Evolutionary conservation across 1,140 invertebrate species (phyloP).

Genomic region (Phortica variegata): DNA sequence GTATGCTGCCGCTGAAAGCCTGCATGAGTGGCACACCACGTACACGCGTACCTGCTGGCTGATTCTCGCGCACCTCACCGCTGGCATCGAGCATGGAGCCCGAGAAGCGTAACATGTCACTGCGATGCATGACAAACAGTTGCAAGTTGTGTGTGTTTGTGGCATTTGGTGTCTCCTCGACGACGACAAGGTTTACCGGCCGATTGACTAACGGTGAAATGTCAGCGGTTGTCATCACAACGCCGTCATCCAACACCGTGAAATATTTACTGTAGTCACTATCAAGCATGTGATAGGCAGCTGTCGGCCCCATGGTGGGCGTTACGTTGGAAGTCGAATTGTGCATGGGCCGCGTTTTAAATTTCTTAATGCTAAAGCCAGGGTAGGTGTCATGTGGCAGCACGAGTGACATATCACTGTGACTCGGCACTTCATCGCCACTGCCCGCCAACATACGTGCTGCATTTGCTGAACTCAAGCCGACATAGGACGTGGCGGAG

Average conservation of each 20-base stretch:
- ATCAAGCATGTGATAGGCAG: constrained; percentile 61
- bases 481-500: constrained; percentile 21
- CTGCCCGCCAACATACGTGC: constrained; percentile 47
- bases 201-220: constrained; percentile 76
- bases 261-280: constrained; percentile 80
- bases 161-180: constrained; percentile 76
- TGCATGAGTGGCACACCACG: constrained; percentile 67
- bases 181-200: constrained; percentile 75
- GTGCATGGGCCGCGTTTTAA: constrained; percentile 57
- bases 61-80: constrained; percentile 76
- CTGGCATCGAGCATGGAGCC: constrained; percentile 61
- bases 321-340: constrained; percentile 7
- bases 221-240: constrained; percentile 87
- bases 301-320: neutral
- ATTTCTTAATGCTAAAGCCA: constrained; percentile 79
- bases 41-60: constrained; percentile 68
- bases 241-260: constrained; percentile 81
- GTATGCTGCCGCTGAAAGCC: constrained; percentile 56
- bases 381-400: constrained; percentile 81
- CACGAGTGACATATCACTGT: constrained; percentile 59
- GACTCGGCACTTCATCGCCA: constrained; percentile 28
- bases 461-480: constrained; percentile 43
- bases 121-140: constrained; percentile 77
- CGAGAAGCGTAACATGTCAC: constrained; percentile 76
- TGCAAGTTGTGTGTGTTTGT: constrained; percentile 79